Evolutionary conservation across 2,113 vertebrate genomes (phyloP).

Genomic region (Notarius quadriscutis): DNA sequence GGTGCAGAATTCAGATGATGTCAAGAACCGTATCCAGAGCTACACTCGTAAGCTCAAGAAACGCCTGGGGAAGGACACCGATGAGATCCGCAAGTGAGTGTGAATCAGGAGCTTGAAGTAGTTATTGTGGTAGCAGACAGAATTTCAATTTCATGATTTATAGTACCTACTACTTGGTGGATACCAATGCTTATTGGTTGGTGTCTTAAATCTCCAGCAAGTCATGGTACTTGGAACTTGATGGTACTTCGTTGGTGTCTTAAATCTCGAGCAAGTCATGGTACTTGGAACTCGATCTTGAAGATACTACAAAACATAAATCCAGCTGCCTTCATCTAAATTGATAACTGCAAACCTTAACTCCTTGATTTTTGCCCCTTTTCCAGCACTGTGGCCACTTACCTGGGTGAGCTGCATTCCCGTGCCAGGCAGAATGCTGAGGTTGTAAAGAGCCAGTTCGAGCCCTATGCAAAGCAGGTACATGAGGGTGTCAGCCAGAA

Average conservation of each 20-base stretch:
- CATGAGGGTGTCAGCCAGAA: conserved; percentile 60
- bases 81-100: conserved; percentile 74
- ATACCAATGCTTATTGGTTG: too few species aligned
- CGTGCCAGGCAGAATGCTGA: conserved; percentile 68
- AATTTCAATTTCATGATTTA: not conserved
- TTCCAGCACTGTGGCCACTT: conserved; percentile 67
- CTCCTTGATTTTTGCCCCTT: not conserved
- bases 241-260: too few species aligned
- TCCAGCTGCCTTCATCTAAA: too few species aligned
- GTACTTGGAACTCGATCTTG: not conserved
- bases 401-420: conserved; percentile 71
- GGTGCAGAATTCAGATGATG: conserved; percentile 70
- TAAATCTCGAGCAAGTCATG: too few species aligned
- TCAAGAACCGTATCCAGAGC: conserved; percentile 62
- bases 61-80: conserved; percentile 73
- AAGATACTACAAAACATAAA: not conserved
- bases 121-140: not conserved
- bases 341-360: not conserved
- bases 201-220: not conserved
- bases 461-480: conserved; percentile 68
- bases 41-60: conserved; percentile 79
- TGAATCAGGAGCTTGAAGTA: not conserved
- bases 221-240: not conserved
- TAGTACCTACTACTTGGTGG: not conserved
- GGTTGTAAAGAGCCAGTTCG: conserved; percentile 53